Evolutionary conservation across 2,797 vertebrate genomes (phyloP).

Genomic region (Propithecus perrieri): DNA sequence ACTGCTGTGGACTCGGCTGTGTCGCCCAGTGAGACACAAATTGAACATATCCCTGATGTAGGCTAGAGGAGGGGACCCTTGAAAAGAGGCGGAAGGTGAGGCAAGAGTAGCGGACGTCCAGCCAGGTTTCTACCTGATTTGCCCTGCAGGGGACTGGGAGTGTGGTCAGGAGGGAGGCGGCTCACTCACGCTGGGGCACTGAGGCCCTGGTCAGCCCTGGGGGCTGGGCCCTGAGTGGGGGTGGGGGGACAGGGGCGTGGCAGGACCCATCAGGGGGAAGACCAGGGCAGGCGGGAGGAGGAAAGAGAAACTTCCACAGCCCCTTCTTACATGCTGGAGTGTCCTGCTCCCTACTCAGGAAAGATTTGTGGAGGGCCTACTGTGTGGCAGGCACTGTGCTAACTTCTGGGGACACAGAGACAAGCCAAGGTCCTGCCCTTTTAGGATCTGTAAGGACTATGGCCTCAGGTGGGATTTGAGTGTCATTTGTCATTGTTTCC

Average conservation of each 20-base stretch:
- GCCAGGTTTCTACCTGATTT: not conserved
- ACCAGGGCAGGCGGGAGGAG: not conserved
- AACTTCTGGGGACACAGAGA: not conserved
- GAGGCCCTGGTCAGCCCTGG: not conserved
- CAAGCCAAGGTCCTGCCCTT: not conserved
- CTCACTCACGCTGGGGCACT: not conserved
- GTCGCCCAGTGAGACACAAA: not conserved
- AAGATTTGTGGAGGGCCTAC: not conserved
- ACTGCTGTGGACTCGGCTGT: not conserved
- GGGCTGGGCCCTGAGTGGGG: rapidly evolving
- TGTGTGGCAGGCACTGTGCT: not conserved
- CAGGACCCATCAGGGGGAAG: not conserved
- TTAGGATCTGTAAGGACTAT: not conserved
- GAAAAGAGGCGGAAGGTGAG: not conserved
- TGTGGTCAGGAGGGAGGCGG: not conserved
- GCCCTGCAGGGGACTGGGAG: not conserved
- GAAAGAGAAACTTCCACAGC: not conserved
- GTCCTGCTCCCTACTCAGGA: not conserved
- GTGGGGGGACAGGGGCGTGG: not conserved
- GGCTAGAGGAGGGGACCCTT: not conserved
- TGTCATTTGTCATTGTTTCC: not conserved
- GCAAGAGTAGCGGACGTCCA: not conserved
- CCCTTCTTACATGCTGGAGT: not conserved
- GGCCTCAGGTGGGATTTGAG: not conserved
- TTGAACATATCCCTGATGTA: not conserved